Percentiles rank a stretch among this genome's conserved stretches.
phyloP scores from a whole-genome alignment of 2,888 invertebrate species.

The Alloplasta piceator region DNA sequence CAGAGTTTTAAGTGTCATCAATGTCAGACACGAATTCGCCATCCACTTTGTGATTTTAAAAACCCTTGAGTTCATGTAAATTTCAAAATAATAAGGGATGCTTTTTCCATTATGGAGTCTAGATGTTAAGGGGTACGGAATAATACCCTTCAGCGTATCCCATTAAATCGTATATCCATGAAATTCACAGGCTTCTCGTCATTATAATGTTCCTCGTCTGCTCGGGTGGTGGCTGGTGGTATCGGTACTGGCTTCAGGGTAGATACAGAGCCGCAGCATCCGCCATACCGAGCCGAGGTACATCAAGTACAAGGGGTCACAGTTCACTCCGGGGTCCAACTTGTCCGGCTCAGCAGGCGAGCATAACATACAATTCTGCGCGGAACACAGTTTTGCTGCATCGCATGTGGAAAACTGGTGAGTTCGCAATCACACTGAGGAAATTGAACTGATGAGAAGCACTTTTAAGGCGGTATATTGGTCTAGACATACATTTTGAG shows the following conservation, averaged over 20 bases:
- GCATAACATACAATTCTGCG: slow-evolving; percentile 82
- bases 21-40: no score
- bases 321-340: slow-evolving; percentile 75
- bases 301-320: slow-evolving; percentile 74
- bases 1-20: no score
- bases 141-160: neutral
- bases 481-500: no score
- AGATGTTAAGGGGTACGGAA: neutral
- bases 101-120: neutral
- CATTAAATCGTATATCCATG: neutral
- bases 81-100: no score
- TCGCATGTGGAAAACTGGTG: slow-evolving; percentile 82
- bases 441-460: no score
- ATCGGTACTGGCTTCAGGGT: slow-evolving; percentile 84
- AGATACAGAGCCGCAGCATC: slow-evolving; percentile 80
- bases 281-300: slow-evolving; percentile 77
- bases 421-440: slow-evolving; percentile 50
- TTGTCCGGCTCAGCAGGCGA: slow-evolving; percentile 80
- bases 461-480: no score
- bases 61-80: no score
- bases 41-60: no score
- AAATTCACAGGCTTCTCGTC: slow-evolving; percentile 83
- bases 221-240: slow-evolving; percentile 86
- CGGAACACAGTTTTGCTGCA: slow-evolving; percentile 82
- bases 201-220: slow-evolving; percentile 85